A percentile compares a stretch with the other conserved stretches of the same genome.
Evolutionary conservation across 2,113 vertebrate species (phyloP).

Genomic region (Istiophorus platypterus): DNA sequence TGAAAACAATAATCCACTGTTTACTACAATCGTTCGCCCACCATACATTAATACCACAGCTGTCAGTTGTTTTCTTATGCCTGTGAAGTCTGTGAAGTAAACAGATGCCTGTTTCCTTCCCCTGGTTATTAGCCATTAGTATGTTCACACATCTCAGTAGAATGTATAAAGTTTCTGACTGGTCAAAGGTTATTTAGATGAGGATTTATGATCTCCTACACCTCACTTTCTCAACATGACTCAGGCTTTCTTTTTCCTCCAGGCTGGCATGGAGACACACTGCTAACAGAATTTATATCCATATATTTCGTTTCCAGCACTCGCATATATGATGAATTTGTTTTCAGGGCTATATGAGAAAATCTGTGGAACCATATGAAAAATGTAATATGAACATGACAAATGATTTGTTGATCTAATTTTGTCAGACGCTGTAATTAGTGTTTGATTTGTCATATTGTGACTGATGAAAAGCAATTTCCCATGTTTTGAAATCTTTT

Average conservation of each 20-base stretch:
- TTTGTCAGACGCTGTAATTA: constrained; percentile 79
- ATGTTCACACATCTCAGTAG: background rate
- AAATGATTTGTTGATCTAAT: constrained; percentile 73
- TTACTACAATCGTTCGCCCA: constrained; percentile 2
- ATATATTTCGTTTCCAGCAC: constrained; percentile 64
- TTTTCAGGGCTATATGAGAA: constrained; percentile 31
- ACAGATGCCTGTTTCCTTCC: constrained; percentile 1
- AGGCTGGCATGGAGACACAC: constrained; percentile 37
- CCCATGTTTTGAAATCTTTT: constrained; percentile 39
- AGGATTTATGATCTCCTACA: constrained; percentile 68
- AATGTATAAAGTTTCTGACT: constrained; percentile 28
- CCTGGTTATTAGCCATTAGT: constrained; percentile 27
- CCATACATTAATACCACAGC: background rate
- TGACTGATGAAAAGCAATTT: constrained; percentile 73
- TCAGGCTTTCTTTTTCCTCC: constrained; percentile 61
- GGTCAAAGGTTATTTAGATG: constrained; percentile 70
- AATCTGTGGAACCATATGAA: constrained; percentile 26
- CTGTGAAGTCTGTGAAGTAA: background rate
- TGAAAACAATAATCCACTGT: constrained; percentile 27
- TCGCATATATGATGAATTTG: constrained; percentile 68
- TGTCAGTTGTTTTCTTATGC: constrained; percentile 16
- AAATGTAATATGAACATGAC: constrained; percentile 48
- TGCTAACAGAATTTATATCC: constrained; percentile 70
- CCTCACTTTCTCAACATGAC: constrained; percentile 65
- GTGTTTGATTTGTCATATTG: constrained; percentile 73